Evolutionary conservation across 2,797 vertebrate genomes (phyloP).

Genomic region (Pseudomugil gertrudae): DNA sequence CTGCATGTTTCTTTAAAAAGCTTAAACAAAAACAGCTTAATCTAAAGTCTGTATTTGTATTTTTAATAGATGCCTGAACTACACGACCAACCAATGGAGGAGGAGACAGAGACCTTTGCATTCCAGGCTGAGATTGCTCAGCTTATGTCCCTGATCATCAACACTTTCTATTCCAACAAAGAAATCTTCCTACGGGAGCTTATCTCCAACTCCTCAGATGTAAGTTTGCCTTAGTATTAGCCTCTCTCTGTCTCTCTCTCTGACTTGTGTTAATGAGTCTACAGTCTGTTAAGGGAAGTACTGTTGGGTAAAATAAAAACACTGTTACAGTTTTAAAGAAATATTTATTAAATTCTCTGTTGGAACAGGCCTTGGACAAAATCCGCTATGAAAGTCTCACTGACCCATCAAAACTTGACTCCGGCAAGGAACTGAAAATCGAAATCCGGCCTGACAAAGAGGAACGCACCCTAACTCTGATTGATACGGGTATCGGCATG

Average conservation of each 20-base stretch:
- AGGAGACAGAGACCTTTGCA: conserved; percentile 94
- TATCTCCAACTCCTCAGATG: conserved; percentile 93
- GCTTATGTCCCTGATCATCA: conserved; percentile 96
- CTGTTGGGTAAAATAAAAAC: conserved; percentile 16
- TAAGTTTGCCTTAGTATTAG: conserved; percentile 85
- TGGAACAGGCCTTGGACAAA: conserved; percentile 92
- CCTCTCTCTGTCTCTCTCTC: not conserved
- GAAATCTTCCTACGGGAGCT: conserved; percentile 94
- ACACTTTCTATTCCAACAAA: conserved; percentile 97
- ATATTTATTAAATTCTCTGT: too few relatives aligned
- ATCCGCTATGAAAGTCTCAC: conserved; percentile 93
- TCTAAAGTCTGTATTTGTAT: not conserved
- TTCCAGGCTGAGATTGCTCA: conserved; percentile 99
- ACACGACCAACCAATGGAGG: conserved; percentile 86
- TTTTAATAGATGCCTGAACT: conserved; percentile 91
- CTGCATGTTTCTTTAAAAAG: not conserved
- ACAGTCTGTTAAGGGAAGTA: too few relatives aligned
- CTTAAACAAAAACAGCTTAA: too few relatives aligned
- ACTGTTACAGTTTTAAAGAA: too few relatives aligned
- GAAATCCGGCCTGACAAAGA: conserved; percentile 89
- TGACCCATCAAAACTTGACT: conserved; percentile 89
- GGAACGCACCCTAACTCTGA: conserved; percentile 88
- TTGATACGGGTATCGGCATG: conserved; percentile 93
- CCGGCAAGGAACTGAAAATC: conserved; percentile 92
- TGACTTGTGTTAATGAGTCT: not conserved